Conservation (phyloP, 1,140 invertebrate species). For the Bombus confusus region DNA sequence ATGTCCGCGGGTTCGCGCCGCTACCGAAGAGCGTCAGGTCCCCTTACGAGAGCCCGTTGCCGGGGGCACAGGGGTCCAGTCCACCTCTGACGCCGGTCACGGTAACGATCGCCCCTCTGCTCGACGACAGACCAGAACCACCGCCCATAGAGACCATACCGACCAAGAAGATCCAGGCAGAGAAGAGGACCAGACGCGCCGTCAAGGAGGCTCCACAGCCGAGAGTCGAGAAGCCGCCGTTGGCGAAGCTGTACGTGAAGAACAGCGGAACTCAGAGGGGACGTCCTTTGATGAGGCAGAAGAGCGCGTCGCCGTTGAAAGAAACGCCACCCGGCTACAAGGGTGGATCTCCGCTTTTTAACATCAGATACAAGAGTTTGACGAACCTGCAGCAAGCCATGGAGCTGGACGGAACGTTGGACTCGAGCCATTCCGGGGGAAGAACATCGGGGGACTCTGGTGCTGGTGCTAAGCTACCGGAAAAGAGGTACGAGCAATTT, state of each 20-base stretch:
- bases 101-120: conserved; percentile 76
- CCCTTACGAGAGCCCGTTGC: conserved; percentile 83
- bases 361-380: conserved; percentile 91
- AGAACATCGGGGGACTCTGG: conserved; percentile 92
- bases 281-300: conserved; percentile 87
- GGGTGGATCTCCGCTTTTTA: conserved; percentile 90
- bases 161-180: conserved; percentile 89
- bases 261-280: conserved; percentile 87
- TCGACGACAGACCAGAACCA: conserved; percentile 90
- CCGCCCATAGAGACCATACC: conserved; percentile 96
- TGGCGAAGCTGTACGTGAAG: conserved; percentile 91
- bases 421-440: conserved; percentile 94
- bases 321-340: conserved; percentile 87
- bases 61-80: conserved; percentile 52
- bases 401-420: conserved; percentile 91
- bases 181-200: conserved; percentile 85
- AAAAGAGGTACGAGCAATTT: conserved; percentile 85
- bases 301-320: conserved; percentile 88
- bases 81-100: conserved; percentile 76
- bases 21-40: conserved; percentile 91
- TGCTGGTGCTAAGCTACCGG: conserved; percentile 89
- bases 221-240: conserved; percentile 78
- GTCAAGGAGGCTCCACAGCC: conserved; percentile 82
- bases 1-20: conserved; percentile 95
- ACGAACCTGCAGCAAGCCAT: conserved; percentile 90